These are phyloP conservation scores for Drosophila diplacantha DNA, from an alignment of 2,888 invertebrate genomes.

Conservation along the genomic window DNA sequence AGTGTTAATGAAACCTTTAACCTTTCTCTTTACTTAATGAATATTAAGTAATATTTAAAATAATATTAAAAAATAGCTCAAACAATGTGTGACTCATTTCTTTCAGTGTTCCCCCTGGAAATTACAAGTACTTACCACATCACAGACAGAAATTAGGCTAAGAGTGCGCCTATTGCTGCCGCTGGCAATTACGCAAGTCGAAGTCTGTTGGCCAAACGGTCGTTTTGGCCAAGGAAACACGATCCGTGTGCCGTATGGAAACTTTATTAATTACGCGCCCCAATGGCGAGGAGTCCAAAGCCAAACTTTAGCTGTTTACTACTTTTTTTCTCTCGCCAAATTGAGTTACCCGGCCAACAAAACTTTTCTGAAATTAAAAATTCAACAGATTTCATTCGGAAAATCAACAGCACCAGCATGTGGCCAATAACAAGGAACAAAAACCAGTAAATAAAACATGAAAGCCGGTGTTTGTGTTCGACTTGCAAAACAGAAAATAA, in stretches of 20 bases:
- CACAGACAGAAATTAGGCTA: slow-evolving; percentile 23
- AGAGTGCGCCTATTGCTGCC: slow-evolving; percentile 12
- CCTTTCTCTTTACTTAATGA: no score
- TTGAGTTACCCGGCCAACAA: slow-evolving; percentile 21
- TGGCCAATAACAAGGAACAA: slow-evolving; percentile 17
- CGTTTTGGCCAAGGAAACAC: slow-evolving; percentile 22
- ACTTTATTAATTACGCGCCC: slow-evolving; percentile 58
- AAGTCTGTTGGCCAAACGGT: slow-evolving; percentile 4
- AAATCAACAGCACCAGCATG: slow-evolving; percentile 8
- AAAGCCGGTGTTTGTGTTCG: slow-evolving; percentile 4
- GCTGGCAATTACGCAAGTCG: slow-evolving; percentile 8
- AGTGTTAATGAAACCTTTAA: no score
- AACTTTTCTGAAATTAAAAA: slow-evolving; percentile 40
- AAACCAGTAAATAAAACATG: slow-evolving; percentile 11
- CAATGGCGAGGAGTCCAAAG: slow-evolving; percentile 26
- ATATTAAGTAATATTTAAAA: no score
- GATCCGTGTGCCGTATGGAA: slow-evolving; percentile 37
- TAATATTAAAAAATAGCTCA: no score
- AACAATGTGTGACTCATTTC: neutral
- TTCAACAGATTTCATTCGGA: slow-evolving; percentile 28
- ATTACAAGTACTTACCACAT: slow-evolving; percentile 16
- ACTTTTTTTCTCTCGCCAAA: slow-evolving; percentile 9
- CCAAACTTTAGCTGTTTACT: slow-evolving; percentile 42
- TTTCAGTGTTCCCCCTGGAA: slow-evolving; percentile 1
- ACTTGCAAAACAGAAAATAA: slow-evolving; percentile 5